Evolutionary conservation across 2,113 vertebrate genomes (phyloP), one percentile per base, ranked within the genome.

Genomic region (Pedetes capensis): DNA sequence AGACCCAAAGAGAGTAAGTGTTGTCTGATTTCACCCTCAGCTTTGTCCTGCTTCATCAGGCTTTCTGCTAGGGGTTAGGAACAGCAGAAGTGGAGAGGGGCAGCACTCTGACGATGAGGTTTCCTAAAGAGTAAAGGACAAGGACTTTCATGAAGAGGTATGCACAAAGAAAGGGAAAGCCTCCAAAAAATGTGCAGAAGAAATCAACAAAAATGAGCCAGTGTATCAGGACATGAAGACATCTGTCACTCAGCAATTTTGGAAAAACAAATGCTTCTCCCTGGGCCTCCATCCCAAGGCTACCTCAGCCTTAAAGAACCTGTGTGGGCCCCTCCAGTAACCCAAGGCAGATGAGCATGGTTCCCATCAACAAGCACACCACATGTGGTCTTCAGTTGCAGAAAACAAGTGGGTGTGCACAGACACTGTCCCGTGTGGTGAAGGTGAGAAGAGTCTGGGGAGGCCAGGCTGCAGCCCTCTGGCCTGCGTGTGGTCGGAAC

Each of bases 361-460:
- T 29, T 79, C 76, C 68, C 34, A 68, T 29, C 83, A 75, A 23
- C 68, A 53, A 71, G 71, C 49, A 92, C 10, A 32, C 92, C 18
- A 14, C 59, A 55, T 72, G 86, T 6, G 82, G 94, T 84, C 91
- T 75, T 32, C 53, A 74, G 63, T 44, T 71, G 8, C 89, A 74
- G 49, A 84, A 92, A 96, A 55, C 86, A 93, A 63, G 84, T 10
- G 11, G 83, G 12, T 64, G 87, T 18, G 16, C 69, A 6, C 22
- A 89, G 82, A 42, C 74, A 7, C 81, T 37, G 87, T 51, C 42
- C 91, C 11, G 1, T 95, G 96, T 88, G 97, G 96, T 78, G 51
- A 95, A 97, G 93, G 96, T 39, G 92, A 57, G 84, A 96, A 95
- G 51, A 63, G 2, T 11, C 3, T 10, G 55, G 5, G n/a, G 63